These are phyloP conservation scores for Illadopsis cleaveri DNA, from an alignment of 2,113 vertebrate genomes.

Conservation along the genomic window DNA sequence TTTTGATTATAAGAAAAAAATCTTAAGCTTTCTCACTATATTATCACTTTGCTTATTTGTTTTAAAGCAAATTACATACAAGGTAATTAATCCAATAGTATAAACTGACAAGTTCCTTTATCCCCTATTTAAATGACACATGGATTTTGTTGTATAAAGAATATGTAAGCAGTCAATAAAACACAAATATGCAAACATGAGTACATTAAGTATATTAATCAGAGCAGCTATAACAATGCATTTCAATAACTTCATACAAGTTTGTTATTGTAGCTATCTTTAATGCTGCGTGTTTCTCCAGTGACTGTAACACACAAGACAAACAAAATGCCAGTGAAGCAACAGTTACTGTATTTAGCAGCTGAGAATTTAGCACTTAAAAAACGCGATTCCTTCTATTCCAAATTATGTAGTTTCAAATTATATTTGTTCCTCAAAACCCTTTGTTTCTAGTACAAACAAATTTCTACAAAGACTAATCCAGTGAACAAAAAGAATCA, in stretches of 20 bases:
- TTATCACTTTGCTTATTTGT: not conserved
- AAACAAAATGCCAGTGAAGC: not conserved
- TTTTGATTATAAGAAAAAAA: not conserved
- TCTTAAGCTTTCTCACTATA: not conserved
- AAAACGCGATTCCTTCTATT: not conserved
- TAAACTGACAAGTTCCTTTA: not conserved
- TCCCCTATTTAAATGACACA: slow-evolving; percentile 8
- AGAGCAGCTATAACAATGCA: not conserved
- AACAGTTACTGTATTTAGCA: slow-evolving; percentile 1
- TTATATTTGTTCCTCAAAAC: not conserved
- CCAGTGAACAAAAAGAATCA: not conserved
- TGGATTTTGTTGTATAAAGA: not conserved
- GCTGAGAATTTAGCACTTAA: not conserved
- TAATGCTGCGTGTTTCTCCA: not conserved
- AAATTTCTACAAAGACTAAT: not conserved
- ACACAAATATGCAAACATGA: not conserved
- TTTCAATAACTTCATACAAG: not conserved
- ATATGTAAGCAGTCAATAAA: not conserved
- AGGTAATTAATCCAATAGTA: not conserved
- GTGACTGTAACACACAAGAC: not conserved
- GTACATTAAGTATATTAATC: not conserved
- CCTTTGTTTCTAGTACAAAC: not conserved
- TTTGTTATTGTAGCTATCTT: not conserved
- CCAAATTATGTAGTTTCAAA: not conserved
- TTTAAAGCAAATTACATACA: not conserved